These are phyloP conservation scores for Acanthiza pusilla DNA, from an alignment of 2,797 vertebrate species.

Conservation along the genomic window DNA sequence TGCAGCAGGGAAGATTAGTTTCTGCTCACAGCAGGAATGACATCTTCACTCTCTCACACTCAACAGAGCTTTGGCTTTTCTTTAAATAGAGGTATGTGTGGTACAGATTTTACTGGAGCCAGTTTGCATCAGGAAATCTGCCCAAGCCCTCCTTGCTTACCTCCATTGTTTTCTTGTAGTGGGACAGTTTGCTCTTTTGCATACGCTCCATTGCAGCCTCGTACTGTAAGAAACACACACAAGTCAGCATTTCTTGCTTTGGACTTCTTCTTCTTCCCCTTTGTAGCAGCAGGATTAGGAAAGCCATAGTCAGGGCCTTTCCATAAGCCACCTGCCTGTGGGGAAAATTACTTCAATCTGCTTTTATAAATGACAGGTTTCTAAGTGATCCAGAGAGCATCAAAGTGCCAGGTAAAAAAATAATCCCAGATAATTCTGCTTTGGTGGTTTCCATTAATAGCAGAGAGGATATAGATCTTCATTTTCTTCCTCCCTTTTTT, in stretches of 20 bases:
- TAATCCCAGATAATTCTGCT: background rate
- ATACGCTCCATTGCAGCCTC: conserved; percentile 87
- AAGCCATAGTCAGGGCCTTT: background rate
- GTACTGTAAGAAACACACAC: conserved; percentile 74
- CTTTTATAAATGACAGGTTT: background rate
- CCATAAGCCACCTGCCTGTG: background rate
- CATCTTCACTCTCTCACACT: background rate
- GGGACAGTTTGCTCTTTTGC: conserved; percentile 89
- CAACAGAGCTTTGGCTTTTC: background rate
- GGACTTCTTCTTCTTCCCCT: background rate
- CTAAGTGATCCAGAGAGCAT: background rate
- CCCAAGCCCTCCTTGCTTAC: conserved; percentile 72
- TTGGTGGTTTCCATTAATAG: background rate
- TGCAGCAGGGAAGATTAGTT: background rate
- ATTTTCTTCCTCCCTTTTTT: background rate
- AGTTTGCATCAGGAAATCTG: background rate
- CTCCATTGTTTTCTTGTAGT: conserved; percentile 90
- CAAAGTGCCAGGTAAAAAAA: background rate
- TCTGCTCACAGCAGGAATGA: background rate
- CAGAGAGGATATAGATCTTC: background rate
- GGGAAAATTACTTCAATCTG: background rate
- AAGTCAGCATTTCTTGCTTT: background rate
- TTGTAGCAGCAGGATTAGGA: background rate
- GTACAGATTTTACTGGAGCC: background rate
- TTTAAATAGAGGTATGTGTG: background rate